phyloP scores from a whole-genome alignment of 1,140 invertebrate genomes.

The Cotesia glomerata region DNA sequence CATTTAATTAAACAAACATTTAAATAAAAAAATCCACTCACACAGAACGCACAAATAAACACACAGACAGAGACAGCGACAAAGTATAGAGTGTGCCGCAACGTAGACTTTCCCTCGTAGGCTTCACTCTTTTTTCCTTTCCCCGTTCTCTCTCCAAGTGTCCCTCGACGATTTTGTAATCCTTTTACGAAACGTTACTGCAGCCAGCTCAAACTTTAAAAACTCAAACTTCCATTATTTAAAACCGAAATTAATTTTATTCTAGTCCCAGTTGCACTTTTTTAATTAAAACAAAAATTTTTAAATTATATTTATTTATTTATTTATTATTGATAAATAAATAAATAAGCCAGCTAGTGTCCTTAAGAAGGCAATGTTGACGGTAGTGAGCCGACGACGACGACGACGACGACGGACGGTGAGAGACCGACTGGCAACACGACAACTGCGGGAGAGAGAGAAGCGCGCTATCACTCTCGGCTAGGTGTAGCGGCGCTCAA shows the following conservation, averaged over 20 bases:
- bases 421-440: conserved; percentile 31
- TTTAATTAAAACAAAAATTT: no score
- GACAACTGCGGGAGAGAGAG: conserved; percentile 25
- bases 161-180: conserved; percentile 54
- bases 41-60: no score
- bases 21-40: no score
- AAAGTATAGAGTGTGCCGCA: neutral
- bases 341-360: no score
- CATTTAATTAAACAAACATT: no score
- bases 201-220: conserved; percentile 20
- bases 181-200: conserved; percentile 56
- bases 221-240: conserved; percentile 30
- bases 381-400: conserved; percentile 29
- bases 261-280: no score
- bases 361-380: neutral
- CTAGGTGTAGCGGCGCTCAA: conserved; percentile 6
- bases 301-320: no score
- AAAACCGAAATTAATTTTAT: conserved; percentile 23
- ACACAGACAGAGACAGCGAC: no score
- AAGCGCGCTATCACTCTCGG: conserved; percentile 29
- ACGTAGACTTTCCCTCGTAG: conserved; percentile 6
- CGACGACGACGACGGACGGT: conserved; percentile 28
- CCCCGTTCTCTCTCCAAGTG: conserved; percentile 30
- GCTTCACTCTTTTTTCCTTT: conserved; percentile 13
- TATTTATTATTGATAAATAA: no score